These are phyloP conservation scores for Oxygymnocypris stewartii DNA, from an alignment of 2,113 vertebrate species.

Conservation along the genomic window DNA sequence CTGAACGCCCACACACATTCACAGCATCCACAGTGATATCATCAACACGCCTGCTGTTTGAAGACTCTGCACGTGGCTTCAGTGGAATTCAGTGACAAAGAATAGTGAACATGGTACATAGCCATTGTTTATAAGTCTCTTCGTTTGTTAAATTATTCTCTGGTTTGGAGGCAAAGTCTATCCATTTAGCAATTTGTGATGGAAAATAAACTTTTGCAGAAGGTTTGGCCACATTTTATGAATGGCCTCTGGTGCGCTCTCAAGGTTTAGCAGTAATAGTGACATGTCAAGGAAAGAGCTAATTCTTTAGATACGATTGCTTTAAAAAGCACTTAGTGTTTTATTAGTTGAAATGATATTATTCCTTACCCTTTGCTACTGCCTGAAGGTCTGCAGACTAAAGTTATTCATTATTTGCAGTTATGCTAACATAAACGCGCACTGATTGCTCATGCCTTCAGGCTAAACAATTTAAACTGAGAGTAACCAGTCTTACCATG, in stretches of 20 bases:
- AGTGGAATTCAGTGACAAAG: constrained; percentile 6
- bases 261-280: not conserved
- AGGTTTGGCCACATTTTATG: not conserved
- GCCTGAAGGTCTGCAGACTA: constrained; percentile 39
- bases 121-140: constrained; percentile 48
- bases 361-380: not conserved
- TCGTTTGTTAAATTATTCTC: constrained; percentile 5
- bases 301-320: constrained; percentile 31
- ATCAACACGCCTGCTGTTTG: not conserved
- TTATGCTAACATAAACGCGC: constrained; percentile 38
- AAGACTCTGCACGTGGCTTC: not conserved
- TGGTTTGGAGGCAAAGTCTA: not conserved
- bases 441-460: constrained; percentile 36
- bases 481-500: constrained; percentile 38
- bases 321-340: constrained; percentile 7
- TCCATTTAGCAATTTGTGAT: not conserved
- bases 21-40: not conserved
- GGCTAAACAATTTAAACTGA: constrained; percentile 31
- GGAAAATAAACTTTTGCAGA: not conserved
- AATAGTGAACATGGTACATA: constrained; percentile 22
- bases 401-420: constrained; percentile 39
- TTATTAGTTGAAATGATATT: not conserved
- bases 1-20: not conserved
- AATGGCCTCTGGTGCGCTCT: constrained; percentile 8
- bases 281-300: constrained; percentile 39